Conservation (phyloP, 1,140 invertebrate genomes). For the Cydia fagiglandana region DNA sequence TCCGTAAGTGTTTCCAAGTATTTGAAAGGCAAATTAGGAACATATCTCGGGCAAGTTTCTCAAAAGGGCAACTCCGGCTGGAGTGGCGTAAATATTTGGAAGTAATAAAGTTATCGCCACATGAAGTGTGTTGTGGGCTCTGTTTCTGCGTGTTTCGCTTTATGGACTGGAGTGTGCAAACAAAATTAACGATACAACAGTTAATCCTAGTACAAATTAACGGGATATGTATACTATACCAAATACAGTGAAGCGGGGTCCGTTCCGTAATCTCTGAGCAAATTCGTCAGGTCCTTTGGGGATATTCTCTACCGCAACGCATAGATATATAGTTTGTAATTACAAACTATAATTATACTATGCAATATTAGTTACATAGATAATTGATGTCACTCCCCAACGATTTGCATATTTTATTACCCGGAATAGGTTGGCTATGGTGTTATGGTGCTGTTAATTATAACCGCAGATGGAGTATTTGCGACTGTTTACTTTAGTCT, state of each 20-base stretch:
- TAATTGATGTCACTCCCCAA: neutral
- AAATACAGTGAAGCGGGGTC: conserved; percentile 32
- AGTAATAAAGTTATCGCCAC: conserved; percentile 44
- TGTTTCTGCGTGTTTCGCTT: conserved; percentile 35
- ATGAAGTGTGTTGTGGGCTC: neutral
- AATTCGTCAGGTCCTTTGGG: conserved; percentile 51
- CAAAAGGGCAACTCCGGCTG: conserved; percentile 44
- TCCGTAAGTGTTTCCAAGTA: conserved; percentile 64
- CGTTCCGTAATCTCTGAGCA: conserved; percentile 52
- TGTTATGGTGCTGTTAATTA: neutral
- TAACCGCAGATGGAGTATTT: neutral
- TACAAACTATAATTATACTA: too few relatives aligned
- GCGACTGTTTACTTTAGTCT: neutral
- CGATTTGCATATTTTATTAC: conserved; percentile 20
- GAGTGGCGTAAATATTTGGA: conserved; percentile 55
- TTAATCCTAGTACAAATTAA: conserved; percentile 62
- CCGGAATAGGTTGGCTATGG: neutral
- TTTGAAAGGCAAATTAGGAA: conserved; percentile 75
- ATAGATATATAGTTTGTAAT: conserved; percentile 32
- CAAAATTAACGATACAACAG: conserved; percentile 56
- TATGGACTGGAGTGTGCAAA: conserved; percentile 46
- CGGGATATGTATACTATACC: conserved; percentile 31
- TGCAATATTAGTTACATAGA: conserved; percentile 26
- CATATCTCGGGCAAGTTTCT: conserved; percentile 56
- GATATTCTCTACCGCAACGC: conserved; percentile 41